These are phyloP conservation scores for Drosophila pruinosa DNA, from an alignment of 1,140 invertebrate genomes.

Conservation along the genomic window DNA sequence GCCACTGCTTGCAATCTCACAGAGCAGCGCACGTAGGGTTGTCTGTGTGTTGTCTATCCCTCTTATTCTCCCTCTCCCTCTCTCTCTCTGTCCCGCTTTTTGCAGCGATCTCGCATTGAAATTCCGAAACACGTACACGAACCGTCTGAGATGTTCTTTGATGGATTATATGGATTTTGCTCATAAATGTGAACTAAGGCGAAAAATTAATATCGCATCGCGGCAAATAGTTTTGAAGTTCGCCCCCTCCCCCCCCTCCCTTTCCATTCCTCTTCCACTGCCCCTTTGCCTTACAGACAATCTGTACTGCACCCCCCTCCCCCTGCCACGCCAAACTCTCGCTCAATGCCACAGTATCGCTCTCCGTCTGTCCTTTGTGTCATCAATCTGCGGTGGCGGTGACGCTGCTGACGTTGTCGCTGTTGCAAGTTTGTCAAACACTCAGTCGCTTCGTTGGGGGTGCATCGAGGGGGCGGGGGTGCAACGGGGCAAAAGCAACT, in stretches of 20 bases:
- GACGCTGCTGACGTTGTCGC: conserved; percentile 19
- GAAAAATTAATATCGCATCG: conserved; percentile 39
- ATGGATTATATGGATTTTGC: conserved; percentile 82
- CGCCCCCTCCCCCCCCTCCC: background rate
- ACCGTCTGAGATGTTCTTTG: conserved; percentile 76
- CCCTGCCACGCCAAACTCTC: background rate
- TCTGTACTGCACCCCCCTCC: background rate
- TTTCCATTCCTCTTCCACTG: too few relatives aligned
- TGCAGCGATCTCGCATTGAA: conserved; percentile 63
- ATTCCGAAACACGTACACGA: conserved; percentile 71
- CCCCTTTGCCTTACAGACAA: background rate
- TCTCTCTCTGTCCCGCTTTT: background rate
- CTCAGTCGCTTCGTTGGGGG: background rate
- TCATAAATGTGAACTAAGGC: conserved; percentile 65
- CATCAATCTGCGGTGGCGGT: conserved; percentile 75
- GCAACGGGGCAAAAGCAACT: background rate
- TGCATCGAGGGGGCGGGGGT: background rate
- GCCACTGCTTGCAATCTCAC: conserved; percentile 4
- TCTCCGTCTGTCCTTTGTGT: conserved; percentile 8
- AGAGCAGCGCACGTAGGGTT: background rate
- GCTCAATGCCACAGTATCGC: background rate
- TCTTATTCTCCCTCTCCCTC: background rate
- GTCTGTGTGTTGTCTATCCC: background rate
- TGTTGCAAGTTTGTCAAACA: conserved; percentile 69
- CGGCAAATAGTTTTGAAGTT: conserved; percentile 75